Evolutionary conservation across 2,113 vertebrate genomes (phyloP), one percentile per base, ranked within the genome.

Genomic region (Ancistrus triradiatus): DNA sequence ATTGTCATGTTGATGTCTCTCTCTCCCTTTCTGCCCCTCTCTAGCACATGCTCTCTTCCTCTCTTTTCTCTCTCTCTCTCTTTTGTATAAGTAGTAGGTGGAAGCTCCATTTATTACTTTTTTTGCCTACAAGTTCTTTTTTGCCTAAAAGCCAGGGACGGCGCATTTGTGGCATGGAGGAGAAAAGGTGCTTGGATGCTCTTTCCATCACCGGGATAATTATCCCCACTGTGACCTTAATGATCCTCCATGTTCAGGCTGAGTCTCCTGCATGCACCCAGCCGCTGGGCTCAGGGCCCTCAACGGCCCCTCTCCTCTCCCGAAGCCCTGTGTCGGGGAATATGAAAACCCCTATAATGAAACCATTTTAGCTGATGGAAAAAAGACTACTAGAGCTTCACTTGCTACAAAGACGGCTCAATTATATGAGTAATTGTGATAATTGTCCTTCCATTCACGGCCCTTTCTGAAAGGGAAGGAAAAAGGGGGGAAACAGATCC

Each of bases 401-500:
- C 94, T 98, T 95, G 94, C 94, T 92, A 98, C 94, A 98, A 98
- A 98, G 96, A 88, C 94, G 90, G 91, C 94, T 97, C 96, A 98
- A 98, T 98, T 98, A 98, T 98, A 93, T 95, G 95, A 98, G 95
- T 98, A 98, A 98, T 98, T 98, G 96, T 98, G 96, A 98, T 98
- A 98, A 98, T 98, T 98, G 96, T 91, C 95, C 91, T 81, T 85
- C 94, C 93, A 98, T 98, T 98, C 96, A 98, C 92, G 90, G 92
- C 91, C 92, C 93, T 98, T 93, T 95, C 92, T 98, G 93, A 87
- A 90, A 90, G 85, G 66, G 49, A 74, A 74, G 66, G 61, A 69
- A 73, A 69, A 64, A 59, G 84, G 85, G 86, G 91, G 92, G 91
- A 92, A 89, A 88, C 86, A 95, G 91, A 95, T 88, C 91, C 91